Conservation (phyloP, 2,113 vertebrate genomes). For the Pelecanoides urinatrix region DNA sequence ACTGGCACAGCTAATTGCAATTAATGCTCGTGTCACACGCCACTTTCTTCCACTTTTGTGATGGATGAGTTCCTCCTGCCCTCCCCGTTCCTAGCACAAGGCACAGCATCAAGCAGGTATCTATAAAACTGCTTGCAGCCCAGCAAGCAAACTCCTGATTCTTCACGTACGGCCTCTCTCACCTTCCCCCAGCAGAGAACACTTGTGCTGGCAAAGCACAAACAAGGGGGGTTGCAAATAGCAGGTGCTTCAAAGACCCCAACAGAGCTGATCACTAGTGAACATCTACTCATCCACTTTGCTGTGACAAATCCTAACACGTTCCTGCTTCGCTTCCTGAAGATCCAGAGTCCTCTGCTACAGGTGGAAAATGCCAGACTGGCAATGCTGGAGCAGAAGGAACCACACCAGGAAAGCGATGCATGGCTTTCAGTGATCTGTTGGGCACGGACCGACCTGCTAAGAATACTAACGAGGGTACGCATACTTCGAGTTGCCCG, state of each 20-base stretch:
- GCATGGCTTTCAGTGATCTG: neutral
- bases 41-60: neutral
- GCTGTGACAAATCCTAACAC: neutral
- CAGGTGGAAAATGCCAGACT: neutral
- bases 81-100: neutral
- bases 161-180: neutral
- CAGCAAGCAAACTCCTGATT: neutral
- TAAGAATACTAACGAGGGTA: neutral
- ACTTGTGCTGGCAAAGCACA: neutral
- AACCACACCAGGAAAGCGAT: rapidly evolving
- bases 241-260: neutral
- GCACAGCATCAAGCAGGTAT: neutral
- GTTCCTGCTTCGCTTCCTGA: neutral
- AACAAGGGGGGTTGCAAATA: neutral
- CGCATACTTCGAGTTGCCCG: rapidly evolving
- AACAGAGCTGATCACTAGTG: neutral
- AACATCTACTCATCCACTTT: neutral
- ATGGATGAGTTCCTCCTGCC: neutral
- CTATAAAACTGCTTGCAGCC: neutral
- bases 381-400: neutral
- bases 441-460: neutral
- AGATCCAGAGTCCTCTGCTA: neutral
- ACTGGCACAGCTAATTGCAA: neutral
- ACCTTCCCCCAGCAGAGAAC: neutral
- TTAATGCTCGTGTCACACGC: neutral